Evolutionary conservation across 2,797 vertebrate genomes (phyloP).

Genomic region (Halcyon smyrnensis): DNA sequence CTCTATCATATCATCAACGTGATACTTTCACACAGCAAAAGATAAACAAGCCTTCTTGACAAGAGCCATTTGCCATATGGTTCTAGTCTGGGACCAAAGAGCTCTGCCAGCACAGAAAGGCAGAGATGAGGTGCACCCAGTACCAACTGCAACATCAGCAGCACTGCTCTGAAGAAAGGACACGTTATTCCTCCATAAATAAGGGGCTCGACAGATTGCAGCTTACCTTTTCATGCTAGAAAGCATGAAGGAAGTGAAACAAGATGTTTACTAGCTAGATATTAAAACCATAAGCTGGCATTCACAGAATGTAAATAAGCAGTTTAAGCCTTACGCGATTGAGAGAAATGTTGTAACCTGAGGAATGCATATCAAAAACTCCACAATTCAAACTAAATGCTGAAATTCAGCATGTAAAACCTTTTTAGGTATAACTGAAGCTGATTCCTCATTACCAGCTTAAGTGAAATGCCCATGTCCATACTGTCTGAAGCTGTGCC

Average conservation of each 20-base stretch:
- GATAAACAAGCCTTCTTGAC: neutral
- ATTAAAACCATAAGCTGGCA: neutral
- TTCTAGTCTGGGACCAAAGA: neutral
- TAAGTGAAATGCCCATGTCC: neutral
- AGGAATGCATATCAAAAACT: accelerated
- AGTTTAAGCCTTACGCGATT: neutral
- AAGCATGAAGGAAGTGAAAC: neutral
- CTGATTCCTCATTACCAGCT: neutral
- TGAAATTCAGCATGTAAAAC: neutral
- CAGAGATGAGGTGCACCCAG: accelerated
- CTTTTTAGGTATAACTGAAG: neutral
- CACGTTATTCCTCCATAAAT: neutral
- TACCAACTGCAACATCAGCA: neutral
- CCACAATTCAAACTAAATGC: neutral
- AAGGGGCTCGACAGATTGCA: neutral
- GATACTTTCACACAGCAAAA: neutral
- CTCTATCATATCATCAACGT: neutral
- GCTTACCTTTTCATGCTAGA: neutral
- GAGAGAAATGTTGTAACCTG: neutral
- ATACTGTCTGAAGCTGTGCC: neutral
- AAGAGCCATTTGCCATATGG: neutral
- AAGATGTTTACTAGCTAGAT: neutral
- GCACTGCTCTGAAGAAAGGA: neutral
- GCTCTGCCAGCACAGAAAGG: neutral
- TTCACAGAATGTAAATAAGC: neutral